phyloP scores from a whole-genome alignment of 53 echinoderm and acorn worm species.

The Holothuria leucospilota region DNA sequence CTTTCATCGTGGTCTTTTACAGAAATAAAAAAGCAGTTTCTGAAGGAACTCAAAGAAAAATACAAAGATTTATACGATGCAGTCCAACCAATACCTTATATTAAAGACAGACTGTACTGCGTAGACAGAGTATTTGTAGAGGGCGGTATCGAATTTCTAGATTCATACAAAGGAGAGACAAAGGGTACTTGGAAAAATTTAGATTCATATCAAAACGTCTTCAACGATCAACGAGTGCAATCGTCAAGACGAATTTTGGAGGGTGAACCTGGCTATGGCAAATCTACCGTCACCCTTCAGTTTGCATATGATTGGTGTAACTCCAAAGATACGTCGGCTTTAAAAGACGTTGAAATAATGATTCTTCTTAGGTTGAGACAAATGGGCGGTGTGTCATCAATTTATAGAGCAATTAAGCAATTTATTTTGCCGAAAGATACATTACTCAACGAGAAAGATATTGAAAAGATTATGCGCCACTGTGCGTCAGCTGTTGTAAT shows the following conservation, averaged over 20 bases:
- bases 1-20: no score
- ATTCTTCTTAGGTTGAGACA: neutral
- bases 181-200: neutral
- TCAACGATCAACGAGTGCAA: neutral
- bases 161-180: neutral
- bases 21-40: neutral
- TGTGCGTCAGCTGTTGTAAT: neutral
- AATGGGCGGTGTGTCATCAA: no score
- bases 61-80: no score
- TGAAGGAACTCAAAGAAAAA: neutral
- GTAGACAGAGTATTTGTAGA: no score
- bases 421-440: neutral
- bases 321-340: no score
- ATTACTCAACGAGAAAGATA: neutral
- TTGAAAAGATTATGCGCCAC: neutral
- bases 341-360: no score
- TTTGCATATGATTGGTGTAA: neutral
- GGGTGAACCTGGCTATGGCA: no score
- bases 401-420: no score
- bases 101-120: no score
- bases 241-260: neutral
- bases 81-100: no score
- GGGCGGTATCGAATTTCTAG: neutral
- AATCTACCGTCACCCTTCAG: neutral
- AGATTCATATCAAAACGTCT: neutral